These are phyloP conservation scores for Porites rus DNA, from an alignment of 92 coral and sea anemone genomes.

Conservation along the genomic window DNA sequence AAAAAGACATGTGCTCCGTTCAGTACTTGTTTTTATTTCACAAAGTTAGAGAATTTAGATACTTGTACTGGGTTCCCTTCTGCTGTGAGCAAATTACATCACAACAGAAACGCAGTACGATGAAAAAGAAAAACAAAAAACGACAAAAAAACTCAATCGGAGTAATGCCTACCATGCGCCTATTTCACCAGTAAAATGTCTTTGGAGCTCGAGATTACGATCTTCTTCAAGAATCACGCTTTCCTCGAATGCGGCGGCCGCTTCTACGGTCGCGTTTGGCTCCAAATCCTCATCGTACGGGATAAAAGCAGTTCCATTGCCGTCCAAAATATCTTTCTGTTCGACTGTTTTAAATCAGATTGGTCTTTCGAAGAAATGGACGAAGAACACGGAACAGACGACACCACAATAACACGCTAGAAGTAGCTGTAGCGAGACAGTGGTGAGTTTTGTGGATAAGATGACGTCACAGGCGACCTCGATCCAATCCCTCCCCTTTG, in stretches of 20 bases:
- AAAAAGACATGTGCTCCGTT: too few relatives aligned
- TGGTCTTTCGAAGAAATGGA: not conserved
- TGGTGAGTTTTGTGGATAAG: not conserved
- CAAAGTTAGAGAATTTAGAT: not conserved
- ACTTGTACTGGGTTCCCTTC: too few relatives aligned
- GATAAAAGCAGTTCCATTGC: not conserved
- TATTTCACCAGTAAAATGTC: slow-evolving; percentile 37
- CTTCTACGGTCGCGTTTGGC: slow-evolving; percentile 36
- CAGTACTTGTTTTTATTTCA: not conserved
- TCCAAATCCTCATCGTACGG: slow-evolving; percentile 50
- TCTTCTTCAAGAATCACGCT: slow-evolving; percentile 36
- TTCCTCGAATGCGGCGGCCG: slow-evolving; percentile 29
- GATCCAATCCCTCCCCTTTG: too few relatives aligned
- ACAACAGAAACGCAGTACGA: not conserved
- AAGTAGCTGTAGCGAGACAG: not conserved
- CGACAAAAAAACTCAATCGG: not conserved
- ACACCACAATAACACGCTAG: not conserved
- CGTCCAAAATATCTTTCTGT: not conserved
- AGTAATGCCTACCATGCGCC: slow-evolving; percentile 40
- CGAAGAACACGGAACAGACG: not conserved
- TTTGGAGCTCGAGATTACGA: slow-evolving; percentile 19
- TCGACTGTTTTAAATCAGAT: not conserved
- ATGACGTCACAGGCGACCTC: not conserved
- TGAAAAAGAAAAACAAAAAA: not conserved
- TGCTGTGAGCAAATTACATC: not conserved